phyloP scores from a whole-genome alignment of 2,888 invertebrate genomes.

The Globia sparganii region DNA sequence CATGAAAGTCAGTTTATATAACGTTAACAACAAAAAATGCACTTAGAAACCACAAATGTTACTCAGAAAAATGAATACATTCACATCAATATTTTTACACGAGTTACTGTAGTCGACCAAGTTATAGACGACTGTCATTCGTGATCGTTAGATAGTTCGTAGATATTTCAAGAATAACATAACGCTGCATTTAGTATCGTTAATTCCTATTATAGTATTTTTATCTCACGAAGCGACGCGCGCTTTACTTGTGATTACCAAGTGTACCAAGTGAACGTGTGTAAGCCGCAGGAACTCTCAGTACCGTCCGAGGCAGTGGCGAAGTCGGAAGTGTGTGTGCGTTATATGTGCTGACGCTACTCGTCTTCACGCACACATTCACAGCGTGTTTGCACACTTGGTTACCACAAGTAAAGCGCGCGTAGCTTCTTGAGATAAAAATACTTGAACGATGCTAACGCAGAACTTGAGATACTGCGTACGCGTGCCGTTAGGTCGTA shows the following conservation, averaged over 20 bases:
- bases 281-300: neutral
- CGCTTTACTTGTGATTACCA: neutral
- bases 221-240: neutral
- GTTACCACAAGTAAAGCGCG: neutral
- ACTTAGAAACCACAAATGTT: constrained; percentile 7
- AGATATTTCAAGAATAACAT: neutral
- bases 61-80: constrained; percentile 4
- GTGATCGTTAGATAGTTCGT: neutral
- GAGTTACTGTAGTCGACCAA: constrained; percentile 24
- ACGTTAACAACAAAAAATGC: constrained; percentile 25
- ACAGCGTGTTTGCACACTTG: neutral
- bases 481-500: neutral
- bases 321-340: neutral
- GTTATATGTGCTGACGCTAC: neutral
- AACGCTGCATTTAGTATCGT: neutral
- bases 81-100: constrained; percentile 15
- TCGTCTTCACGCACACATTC: neutral
- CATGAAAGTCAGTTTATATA: constrained; percentile 25
- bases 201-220: neutral
- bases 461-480: no score
- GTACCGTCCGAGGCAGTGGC: neutral
- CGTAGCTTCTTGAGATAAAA: neutral
- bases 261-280: neutral
- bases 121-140: neutral
- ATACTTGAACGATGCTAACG: neutral